These are phyloP conservation scores for Melanophora roralis DNA, from an alignment of 2,888 invertebrate genomes.

Conservation along the genomic window DNA sequence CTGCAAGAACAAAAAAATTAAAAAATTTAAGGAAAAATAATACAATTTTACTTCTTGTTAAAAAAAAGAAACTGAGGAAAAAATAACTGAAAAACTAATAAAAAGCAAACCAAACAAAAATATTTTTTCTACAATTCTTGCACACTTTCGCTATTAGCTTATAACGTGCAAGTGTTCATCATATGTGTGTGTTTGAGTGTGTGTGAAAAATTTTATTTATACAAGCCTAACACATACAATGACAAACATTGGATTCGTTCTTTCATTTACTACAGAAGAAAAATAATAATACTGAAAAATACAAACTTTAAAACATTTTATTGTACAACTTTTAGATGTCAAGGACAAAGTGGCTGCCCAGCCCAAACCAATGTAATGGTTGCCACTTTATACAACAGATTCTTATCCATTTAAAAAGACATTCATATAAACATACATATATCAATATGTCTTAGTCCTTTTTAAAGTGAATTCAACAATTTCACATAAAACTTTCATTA, in stretches of 20 bases:
- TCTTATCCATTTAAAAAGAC: too few species aligned
- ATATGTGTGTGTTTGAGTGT: not conserved
- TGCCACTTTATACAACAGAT: too few species aligned
- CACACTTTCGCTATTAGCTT: not conserved
- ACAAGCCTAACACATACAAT: not conserved
- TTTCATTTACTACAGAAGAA: slow-evolving; percentile 15
- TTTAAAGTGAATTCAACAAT: slow-evolving; percentile 4
- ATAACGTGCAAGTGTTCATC: not conserved
- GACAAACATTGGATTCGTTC: not conserved
- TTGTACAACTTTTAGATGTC: slow-evolving; percentile 48
- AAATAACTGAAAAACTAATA: not conserved
- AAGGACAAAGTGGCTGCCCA: slow-evolving; percentile 40
- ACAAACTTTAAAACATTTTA: slow-evolving; percentile 29
- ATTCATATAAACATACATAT: too few species aligned
- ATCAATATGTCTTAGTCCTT: too few species aligned
- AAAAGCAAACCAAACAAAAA: slow-evolving; percentile 4
- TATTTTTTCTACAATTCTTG: not conserved
- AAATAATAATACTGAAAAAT: not conserved
- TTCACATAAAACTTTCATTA: not conserved
- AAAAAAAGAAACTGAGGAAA: slow-evolving; percentile 3
- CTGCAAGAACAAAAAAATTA: not conserved
- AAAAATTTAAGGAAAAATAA: not conserved
- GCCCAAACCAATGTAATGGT: slow-evolving; percentile 11
- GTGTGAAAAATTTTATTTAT: slow-evolving; percentile 8
- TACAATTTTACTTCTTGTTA: not conserved